Percentiles rank a stretch among this genome's conserved stretches.
phyloP scores from a whole-genome alignment of 2,113 vertebrate species.

The Sturnira hondurensis region DNA sequence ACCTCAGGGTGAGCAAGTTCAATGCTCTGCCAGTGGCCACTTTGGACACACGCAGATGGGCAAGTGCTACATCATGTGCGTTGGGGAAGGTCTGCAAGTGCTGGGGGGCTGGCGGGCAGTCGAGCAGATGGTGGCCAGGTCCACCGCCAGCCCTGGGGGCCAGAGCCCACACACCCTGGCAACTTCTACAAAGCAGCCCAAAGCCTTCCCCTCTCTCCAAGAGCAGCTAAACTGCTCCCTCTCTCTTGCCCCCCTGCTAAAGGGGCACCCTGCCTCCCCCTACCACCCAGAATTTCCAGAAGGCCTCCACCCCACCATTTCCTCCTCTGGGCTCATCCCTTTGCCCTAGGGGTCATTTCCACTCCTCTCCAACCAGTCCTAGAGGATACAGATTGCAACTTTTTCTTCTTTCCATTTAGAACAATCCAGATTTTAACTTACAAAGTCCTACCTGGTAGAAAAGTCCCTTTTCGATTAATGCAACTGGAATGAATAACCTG shows the following conservation, averaged over 20 bases:
- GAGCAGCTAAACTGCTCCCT: conserved; percentile 53
- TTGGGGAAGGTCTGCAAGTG: conserved; percentile 90
- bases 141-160: not conserved
- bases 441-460: conserved; percentile 53
- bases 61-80: conserved; percentile 96
- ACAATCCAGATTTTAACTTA: conserved; percentile 61
- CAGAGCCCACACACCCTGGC: conserved; percentile 73
- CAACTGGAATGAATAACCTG: conserved; percentile 54
- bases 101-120: conserved; percentile 74
- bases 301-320: not conserved
- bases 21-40: conserved; percentile 87
- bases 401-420: conserved; percentile 49
- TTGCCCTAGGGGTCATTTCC: not conserved
- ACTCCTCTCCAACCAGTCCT: conserved; percentile 31
- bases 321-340: not conserved
- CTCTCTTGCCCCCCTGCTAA: conserved; percentile 24
- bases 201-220: conserved; percentile 68
- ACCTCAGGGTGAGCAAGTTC: conserved; percentile 83
- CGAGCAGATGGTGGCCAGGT: conserved; percentile 8
- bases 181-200: conserved; percentile 76
- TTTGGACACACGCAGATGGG: conserved; percentile 92
- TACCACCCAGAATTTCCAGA: conserved; percentile 2
- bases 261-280: conserved; percentile 19
- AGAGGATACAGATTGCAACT: conserved; percentile 64
- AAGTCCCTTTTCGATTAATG: conserved; percentile 68